Conservation (phyloP, 2,113 vertebrate species). For the Gasterosteus nipponicus region DNA sequence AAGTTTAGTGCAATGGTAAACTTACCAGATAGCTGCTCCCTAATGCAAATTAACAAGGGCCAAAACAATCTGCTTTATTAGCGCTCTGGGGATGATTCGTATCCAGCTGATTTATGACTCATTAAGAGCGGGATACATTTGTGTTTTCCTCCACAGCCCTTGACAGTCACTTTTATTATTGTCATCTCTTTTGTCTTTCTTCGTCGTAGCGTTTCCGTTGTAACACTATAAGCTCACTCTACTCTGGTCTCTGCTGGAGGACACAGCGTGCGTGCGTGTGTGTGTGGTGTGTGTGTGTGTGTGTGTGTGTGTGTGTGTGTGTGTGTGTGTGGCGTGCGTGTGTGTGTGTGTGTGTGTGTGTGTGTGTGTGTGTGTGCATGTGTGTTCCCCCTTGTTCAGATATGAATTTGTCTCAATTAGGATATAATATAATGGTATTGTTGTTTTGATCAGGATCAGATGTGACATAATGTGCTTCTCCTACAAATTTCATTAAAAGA, state of each 20-base stretch:
- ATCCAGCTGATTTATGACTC: slow-evolving; percentile 72
- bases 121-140: slow-evolving; percentile 63
- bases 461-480: no score
- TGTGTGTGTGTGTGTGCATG: no score
- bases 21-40: slow-evolving; percentile 49
- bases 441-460: no score
- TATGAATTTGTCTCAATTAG: no score
- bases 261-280: neutral
- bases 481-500: no score
- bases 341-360: no score
- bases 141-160: slow-evolving; percentile 48
- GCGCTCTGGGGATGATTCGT: slow-evolving; percentile 66
- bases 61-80: slow-evolving; percentile 70
- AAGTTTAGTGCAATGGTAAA: slow-evolving; percentile 53
- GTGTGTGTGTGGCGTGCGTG: no score
- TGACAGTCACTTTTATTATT: slow-evolving; percentile 42
- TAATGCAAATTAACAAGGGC: slow-evolving; percentile 76
- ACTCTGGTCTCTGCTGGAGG: slow-evolving; percentile 11
- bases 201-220: slow-evolving; percentile 22
- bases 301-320: no score
- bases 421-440: no score
- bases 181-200: slow-evolving; percentile 9
- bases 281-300: no score
- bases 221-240: slow-evolving; percentile 25
- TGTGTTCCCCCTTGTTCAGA: no score